Conservation (phyloP, 2,888 invertebrate species). For the Caenorhabditis macrosperma region DNA sequence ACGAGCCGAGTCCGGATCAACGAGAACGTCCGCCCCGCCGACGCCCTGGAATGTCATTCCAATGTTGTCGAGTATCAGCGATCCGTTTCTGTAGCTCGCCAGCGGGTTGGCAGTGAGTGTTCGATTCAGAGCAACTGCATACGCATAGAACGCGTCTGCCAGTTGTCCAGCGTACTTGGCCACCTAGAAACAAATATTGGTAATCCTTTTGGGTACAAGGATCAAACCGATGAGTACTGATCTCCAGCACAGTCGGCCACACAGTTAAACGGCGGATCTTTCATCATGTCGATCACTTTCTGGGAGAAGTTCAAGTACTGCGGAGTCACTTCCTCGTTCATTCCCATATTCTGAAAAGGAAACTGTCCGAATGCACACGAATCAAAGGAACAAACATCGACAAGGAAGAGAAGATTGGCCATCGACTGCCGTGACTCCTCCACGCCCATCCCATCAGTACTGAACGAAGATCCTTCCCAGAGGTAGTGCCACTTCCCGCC, state of each 20-base stretch:
- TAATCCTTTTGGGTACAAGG: background rate
- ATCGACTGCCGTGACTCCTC: slow-evolving; percentile 31
- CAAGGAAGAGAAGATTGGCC: slow-evolving; percentile 35
- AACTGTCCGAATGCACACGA: too few species aligned
- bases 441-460: background rate
- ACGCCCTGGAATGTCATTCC: slow-evolving; percentile 51
- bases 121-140: slow-evolving; percentile 56
- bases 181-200: slow-evolving; percentile 28
- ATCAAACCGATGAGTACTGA: slow-evolving; percentile 27
- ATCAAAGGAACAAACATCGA: slow-evolving; percentile 39
- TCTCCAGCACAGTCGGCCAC: slow-evolving; percentile 46
- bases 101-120: slow-evolving; percentile 24
- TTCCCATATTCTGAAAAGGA: slow-evolving; percentile 54
- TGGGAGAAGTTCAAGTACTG: slow-evolving; percentile 63
- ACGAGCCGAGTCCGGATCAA: slow-evolving; percentile 46
- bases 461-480: slow-evolving; percentile 22
- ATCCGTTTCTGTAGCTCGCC: slow-evolving; percentile 31
- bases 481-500: slow-evolving; percentile 45
- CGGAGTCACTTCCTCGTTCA: slow-evolving; percentile 43
- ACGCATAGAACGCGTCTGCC: slow-evolving; percentile 59
- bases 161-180: slow-evolving; percentile 57
- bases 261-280: slow-evolving; percentile 69
- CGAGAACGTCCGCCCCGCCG: slow-evolving; percentile 40
- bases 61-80: slow-evolving; percentile 34
- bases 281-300: slow-evolving; percentile 66